A percentile compares a stretch with the other conserved stretches of the same genome.
These are phyloP conservation scores for Caenorhabditis panamensis DNA, from an alignment of 2,888 invertebrate genomes.

Conservation along the genomic window DNA sequence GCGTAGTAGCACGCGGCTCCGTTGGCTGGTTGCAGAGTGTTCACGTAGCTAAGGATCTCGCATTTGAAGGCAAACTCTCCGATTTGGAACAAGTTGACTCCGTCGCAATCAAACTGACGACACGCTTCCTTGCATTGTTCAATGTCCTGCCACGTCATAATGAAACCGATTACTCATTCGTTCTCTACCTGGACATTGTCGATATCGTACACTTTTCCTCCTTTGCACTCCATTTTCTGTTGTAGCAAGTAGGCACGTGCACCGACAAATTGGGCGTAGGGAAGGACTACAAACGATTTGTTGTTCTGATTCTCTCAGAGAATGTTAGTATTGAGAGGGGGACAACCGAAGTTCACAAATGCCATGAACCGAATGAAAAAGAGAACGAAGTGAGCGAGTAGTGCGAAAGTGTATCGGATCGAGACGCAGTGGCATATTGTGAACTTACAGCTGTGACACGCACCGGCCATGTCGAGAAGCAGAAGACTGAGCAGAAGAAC, in stretches of 20 bases:
- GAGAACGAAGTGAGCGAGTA: neutral
- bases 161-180: no score
- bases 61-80: constrained; percentile 77
- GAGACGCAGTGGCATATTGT: constrained; percentile 45
- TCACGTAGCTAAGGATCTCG: constrained; percentile 63
- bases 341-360: constrained; percentile 53
- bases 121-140: constrained; percentile 81
- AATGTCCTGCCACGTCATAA: constrained; percentile 72
- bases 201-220: constrained; percentile 78
- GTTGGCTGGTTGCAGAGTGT: constrained; percentile 58
- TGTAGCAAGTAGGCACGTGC: constrained; percentile 75
- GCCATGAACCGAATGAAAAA: constrained; percentile 38
- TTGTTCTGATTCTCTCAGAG: neutral
- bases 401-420: constrained; percentile 37
- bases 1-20: constrained; percentile 79
- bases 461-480: constrained; percentile 57
- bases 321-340: constrained; percentile 13
- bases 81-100: constrained; percentile 79
- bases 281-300: constrained; percentile 68
- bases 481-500: constrained; percentile 46
- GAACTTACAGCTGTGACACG: constrained; percentile 68
- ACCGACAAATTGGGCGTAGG: constrained; percentile 75
- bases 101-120: constrained; percentile 77
- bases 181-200: constrained; percentile 75
- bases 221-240: constrained; percentile 78